Evolutionary conservation across 2,113 vertebrate genomes (phyloP), one percentile per base, ranked within the genome.

Genomic region (Tetrax tetrax): DNA sequence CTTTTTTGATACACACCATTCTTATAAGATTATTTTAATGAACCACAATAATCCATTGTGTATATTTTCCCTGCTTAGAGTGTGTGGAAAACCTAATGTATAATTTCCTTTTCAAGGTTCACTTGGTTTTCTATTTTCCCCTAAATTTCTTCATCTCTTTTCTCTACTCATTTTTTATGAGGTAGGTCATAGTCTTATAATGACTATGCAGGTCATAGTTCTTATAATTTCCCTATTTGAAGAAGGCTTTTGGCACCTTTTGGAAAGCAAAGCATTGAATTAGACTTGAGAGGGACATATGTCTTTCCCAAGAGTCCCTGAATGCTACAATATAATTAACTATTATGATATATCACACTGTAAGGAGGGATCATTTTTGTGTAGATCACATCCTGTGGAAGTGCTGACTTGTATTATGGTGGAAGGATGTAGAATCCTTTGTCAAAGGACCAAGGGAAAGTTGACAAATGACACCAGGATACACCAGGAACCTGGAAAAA

Each of bases 331-430:
- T 72, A 38, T 82, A 86, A 87, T 88, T 92, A 89, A 82, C 24
- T 81, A 27, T 57, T 70, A 22, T 60, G 28, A 86, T 53, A 78
- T 81, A 96, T 43, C 65, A 76, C 45, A 47, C 65, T 53, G 9
- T 14, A 61, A 92, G 81, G 61, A 89, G 61, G 86, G 92, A 96
- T 89, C 2, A 53, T 66, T 95, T 95, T 82, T 92, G 54, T 45
- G n/a, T 66, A 41, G 37, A 41, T 83, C 50, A 10, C 3, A 0
- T 83, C 17, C 74, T 54, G 5, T 85, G 60, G 50, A 93, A 91
- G 33, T 33, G 24, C 29, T 89, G 41, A 83, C 50, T 84, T 75
- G 37, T 8, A 6, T 60, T 48, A 75, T 2, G 65, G 53, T 59
- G 37, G 45, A 93, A 92, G 89, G 53, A 68, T 47, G 69, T 3